Evolutionary conservation across 2,888 invertebrate species (phyloP).

Genomic region (Apamea monoglypha): DNA sequence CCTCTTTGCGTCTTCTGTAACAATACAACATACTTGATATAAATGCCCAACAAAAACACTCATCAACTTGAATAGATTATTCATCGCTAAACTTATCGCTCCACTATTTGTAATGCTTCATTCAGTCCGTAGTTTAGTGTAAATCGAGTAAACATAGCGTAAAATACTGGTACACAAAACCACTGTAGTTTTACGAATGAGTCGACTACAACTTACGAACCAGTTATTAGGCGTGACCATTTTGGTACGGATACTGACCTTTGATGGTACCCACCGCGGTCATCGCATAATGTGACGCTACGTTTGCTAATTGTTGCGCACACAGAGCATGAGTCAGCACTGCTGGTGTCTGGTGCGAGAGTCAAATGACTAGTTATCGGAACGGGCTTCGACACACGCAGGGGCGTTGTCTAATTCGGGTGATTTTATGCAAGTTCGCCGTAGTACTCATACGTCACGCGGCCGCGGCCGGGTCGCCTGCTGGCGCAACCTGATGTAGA

Average conservation of each 20-base stretch:
- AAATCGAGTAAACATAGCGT: constrained; percentile 87
- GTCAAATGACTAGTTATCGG: constrained; percentile 74
- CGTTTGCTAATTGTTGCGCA: constrained; percentile 88
- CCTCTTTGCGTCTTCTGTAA: constrained; percentile 90
- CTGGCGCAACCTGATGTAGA: constrained; percentile 88
- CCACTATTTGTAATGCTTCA: constrained; percentile 75
- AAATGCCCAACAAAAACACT: constrained; percentile 19
- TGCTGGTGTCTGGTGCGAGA: constrained; percentile 80
- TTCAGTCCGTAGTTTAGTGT: constrained; percentile 80
- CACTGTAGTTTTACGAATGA: constrained; percentile 87
- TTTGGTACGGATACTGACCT: constrained; percentile 90
- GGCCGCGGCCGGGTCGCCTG: constrained; percentile 80
- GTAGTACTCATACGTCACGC: constrained; percentile 82
- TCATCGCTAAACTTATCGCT: constrained; percentile 39
- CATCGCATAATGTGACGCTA: constrained; percentile 85
- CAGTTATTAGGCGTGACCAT: constrained; percentile 91
- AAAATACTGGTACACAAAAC: constrained; percentile 88
- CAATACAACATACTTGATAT: constrained; percentile 64
- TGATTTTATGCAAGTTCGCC: constrained; percentile 75
- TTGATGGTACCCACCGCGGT: constrained; percentile 86
- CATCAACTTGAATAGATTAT: background rate
- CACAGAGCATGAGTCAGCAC: constrained; percentile 85
- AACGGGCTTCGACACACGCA: constrained; percentile 65
- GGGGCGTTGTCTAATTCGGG: constrained; percentile 72
- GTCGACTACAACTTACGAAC: constrained; percentile 89